phyloP scores from a whole-genome alignment of 2,888 invertebrate species.

The Rapana venosa region DNA sequence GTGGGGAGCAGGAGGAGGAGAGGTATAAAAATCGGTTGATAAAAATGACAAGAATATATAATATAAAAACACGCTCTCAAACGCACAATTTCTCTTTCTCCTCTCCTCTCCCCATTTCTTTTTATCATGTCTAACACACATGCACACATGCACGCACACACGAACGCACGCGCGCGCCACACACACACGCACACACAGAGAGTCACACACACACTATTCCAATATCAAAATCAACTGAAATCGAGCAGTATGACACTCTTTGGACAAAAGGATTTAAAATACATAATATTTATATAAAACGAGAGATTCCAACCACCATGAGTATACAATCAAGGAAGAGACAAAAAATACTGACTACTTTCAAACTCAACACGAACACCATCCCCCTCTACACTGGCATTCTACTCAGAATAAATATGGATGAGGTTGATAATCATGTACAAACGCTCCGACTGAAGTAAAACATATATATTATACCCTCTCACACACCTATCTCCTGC shows the following conservation, averaged over 20 bases:
- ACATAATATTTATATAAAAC: background rate
- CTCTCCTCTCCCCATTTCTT: no score
- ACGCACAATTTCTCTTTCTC: background rate
- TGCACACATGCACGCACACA: background rate
- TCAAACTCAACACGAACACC: background rate
- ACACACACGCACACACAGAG: conserved; percentile 17
- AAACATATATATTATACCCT: no score
- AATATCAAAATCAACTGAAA: background rate
- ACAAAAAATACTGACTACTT: background rate
- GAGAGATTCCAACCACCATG: background rate
- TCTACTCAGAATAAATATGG: no score
- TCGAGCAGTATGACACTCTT: conserved; percentile 11
- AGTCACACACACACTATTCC: background rate
- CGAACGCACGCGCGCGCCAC: background rate
- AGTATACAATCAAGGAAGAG: no score
- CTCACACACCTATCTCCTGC: no score
- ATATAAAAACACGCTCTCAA: background rate
- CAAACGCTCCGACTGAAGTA: no score
- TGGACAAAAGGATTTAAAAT: background rate
- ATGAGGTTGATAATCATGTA: no score
- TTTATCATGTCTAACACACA: background rate
- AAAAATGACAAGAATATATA: no score
- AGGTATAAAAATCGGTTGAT: no score
- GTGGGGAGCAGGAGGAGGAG: no score
- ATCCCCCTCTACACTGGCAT: background rate